These are phyloP conservation scores for Odontesthes bonariensis DNA, from an alignment of 2,113 vertebrate species.

Conservation along the genomic window DNA sequence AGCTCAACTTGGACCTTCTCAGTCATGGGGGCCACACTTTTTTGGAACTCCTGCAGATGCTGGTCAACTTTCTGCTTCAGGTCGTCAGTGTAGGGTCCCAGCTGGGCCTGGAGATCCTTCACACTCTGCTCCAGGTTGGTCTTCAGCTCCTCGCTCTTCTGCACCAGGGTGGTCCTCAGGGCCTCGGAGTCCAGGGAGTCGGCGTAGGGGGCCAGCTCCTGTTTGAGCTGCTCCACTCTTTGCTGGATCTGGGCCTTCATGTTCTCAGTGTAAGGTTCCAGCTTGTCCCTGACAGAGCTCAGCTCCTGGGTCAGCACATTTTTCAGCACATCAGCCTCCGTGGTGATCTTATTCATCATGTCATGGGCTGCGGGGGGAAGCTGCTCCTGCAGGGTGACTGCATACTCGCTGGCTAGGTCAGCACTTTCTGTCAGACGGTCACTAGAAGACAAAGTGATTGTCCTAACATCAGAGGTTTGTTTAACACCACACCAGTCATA, in stretches of 20 bases:
- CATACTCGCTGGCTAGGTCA: conserved; percentile 70
- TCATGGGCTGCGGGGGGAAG: conserved; percentile 67
- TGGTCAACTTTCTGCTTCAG: conserved; percentile 73
- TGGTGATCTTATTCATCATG: conserved; percentile 66
- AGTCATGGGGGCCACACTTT: conserved; percentile 73
- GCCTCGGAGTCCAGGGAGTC: conserved; percentile 68
- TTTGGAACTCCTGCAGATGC: conserved; percentile 77
- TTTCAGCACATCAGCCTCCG: conserved; percentile 73
- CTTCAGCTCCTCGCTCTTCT: conserved; percentile 76
- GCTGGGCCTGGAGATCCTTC: conserved; percentile 70
- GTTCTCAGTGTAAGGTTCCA: conserved; percentile 82
- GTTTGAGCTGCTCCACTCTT: conserved; percentile 79
- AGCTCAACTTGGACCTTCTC: conserved; percentile 73
- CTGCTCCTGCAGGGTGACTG: conserved; percentile 66
- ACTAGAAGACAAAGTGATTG: conserved; percentile 32
- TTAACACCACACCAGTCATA: background rate
- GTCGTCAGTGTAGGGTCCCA: conserved; percentile 73
- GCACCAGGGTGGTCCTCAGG: conserved; percentile 64
- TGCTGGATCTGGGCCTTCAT: conserved; percentile 84
- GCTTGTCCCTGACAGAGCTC: conserved; percentile 54
- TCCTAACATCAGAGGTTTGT: background rate
- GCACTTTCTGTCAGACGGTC: conserved; percentile 63
- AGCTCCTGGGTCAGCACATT: conserved; percentile 75
- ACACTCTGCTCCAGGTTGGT: conserved; percentile 71
- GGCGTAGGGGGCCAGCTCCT: conserved; percentile 64